Percentiles rank a stretch among this genome's conserved stretches.
These are phyloP conservation scores for Microctonus aethiopoides DNA, from an alignment of 2,888 invertebrate species.

Conservation along the genomic window DNA sequence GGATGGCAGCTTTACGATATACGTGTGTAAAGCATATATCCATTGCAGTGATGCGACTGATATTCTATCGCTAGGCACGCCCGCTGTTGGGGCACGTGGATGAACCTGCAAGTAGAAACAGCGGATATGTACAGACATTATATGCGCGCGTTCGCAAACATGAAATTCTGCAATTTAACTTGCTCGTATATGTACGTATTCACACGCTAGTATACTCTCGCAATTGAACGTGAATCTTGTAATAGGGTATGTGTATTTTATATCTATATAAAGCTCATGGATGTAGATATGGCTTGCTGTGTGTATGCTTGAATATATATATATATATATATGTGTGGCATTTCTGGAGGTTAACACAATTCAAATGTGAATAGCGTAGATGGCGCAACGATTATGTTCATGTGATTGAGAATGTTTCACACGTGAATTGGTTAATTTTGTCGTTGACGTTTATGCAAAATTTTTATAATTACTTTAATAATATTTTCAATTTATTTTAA, in stretches of 20 bases:
- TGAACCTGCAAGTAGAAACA: constrained; percentile 15
- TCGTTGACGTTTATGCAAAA: not conserved
- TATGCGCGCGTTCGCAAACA: constrained; percentile 25
- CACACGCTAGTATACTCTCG: not conserved
- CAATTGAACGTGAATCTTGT: not conserved
- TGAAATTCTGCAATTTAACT: constrained; percentile 9
- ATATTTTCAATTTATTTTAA: not conserved
- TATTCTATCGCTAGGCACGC: constrained; percentile 29
- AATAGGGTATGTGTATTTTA: not conserved
- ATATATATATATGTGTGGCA: constrained; percentile 3
- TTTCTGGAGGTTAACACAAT: constrained; percentile 23
- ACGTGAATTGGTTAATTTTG: constrained; percentile 19
- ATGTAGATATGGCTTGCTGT: constrained; percentile 21
- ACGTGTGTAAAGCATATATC: constrained; percentile 20
- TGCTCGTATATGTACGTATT: not conserved
- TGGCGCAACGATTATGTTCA: constrained; percentile 19
- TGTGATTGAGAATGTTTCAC: constrained; percentile 3
- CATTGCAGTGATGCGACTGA: constrained; percentile 30
- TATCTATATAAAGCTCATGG: constrained; percentile 22
- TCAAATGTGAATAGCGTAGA: constrained; percentile 12
- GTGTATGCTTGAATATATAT: constrained; percentile 10
- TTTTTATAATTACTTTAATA: not conserved
- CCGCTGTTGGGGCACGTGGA: constrained; percentile 6
- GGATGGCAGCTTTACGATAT: constrained; percentile 28
- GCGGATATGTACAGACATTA: constrained; percentile 19